A percentile compares a stretch with the other conserved stretches of the same genome.
Evolutionary conservation across 2,888 invertebrate species (phyloP).

Genomic region (Drosophila pseudotakahashii): DNA sequence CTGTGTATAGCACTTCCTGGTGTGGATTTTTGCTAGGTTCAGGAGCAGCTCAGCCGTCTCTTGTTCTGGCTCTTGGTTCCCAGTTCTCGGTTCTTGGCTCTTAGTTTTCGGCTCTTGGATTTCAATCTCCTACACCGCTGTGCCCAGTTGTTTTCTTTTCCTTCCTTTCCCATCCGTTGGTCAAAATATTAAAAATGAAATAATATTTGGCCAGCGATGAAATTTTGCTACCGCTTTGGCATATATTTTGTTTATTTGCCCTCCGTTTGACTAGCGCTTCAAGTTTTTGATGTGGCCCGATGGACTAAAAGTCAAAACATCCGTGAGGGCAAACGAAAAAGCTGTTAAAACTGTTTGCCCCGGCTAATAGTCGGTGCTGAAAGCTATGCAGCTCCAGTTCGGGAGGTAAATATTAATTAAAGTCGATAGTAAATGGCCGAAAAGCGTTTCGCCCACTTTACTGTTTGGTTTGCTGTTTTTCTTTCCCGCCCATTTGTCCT

Average conservation of each 20-base stretch:
- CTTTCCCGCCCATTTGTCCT: constrained; percentile 34
- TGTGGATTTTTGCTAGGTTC: constrained; percentile 75
- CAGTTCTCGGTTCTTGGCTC: constrained; percentile 33
- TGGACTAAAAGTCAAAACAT: constrained; percentile 66
- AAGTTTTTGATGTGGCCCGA: constrained; percentile 56
- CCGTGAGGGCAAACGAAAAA: constrained; percentile 41
- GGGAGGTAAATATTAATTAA: constrained; percentile 78
- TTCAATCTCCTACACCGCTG: constrained; percentile 35
- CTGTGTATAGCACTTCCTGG: constrained; percentile 77
- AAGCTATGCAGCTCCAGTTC: constrained; percentile 38
- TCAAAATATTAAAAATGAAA: constrained; percentile 60
- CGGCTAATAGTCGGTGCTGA: constrained; percentile 67
- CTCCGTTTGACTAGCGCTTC: constrained; percentile 64
- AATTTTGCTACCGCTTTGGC: constrained; percentile 38
- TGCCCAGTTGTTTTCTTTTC: constrained; percentile 13
- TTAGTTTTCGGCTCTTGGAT: constrained; percentile 27
- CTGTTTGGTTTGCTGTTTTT: constrained; percentile 34
- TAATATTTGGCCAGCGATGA: constrained; percentile 49
- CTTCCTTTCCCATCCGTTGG: constrained; percentile 15
- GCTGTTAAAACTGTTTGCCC: constrained; percentile 78
- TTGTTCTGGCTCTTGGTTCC: constrained; percentile 60
- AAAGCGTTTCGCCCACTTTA: constrained; percentile 63
- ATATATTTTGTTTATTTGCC: constrained; percentile 77
- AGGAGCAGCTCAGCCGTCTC: constrained; percentile 27
- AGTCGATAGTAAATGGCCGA: constrained; percentile 81